A percentile compares a stretch with the other conserved stretches of the same genome.
Evolutionary conservation across 1,140 invertebrate genomes (phyloP).

Genomic region (Chionoecetes opilio): DNA sequence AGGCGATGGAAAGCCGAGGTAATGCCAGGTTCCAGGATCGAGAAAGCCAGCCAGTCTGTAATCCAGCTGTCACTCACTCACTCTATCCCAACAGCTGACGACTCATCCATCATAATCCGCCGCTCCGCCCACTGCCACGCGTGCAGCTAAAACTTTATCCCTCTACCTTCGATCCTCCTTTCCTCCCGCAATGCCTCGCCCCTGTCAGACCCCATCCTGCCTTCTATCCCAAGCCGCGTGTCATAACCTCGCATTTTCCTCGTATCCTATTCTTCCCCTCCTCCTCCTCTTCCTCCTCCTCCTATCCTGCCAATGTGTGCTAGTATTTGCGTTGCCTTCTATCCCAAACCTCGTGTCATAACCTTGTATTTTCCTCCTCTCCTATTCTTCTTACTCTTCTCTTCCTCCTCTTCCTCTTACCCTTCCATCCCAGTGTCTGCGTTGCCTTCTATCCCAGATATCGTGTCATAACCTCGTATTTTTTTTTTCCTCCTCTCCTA

Average conservation of each 20-base stretch:
- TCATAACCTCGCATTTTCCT: no score
- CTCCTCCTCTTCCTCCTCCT: background rate
- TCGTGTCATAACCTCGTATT: no score
- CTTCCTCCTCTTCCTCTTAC: background rate
- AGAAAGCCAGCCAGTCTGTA: background rate
- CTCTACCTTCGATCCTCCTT: background rate
- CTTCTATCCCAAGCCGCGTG: background rate
- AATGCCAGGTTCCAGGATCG: background rate
- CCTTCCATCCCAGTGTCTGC: background rate
- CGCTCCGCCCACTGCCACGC: conserved; percentile 28
- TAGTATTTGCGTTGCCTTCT: background rate
- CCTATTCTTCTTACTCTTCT: background rate
- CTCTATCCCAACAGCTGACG: background rate
- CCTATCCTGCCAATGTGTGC: background rate
- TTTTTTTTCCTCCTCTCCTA: no score
- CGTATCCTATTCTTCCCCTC: background rate
- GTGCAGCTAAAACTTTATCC: background rate
- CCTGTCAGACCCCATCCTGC: background rate
- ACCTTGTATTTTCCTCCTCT: background rate
- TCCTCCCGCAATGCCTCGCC: background rate
- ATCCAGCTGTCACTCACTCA: conserved; percentile 15
- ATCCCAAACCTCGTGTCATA: no score
- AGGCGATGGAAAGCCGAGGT: background rate
- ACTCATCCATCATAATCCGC: conserved; percentile 32
- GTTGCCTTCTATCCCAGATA: background rate